Evolutionary conservation across 2,113 vertebrate genomes (phyloP), one percentile per base, ranked within the genome.

Genomic region (Trematocara nigrifrons): DNA sequence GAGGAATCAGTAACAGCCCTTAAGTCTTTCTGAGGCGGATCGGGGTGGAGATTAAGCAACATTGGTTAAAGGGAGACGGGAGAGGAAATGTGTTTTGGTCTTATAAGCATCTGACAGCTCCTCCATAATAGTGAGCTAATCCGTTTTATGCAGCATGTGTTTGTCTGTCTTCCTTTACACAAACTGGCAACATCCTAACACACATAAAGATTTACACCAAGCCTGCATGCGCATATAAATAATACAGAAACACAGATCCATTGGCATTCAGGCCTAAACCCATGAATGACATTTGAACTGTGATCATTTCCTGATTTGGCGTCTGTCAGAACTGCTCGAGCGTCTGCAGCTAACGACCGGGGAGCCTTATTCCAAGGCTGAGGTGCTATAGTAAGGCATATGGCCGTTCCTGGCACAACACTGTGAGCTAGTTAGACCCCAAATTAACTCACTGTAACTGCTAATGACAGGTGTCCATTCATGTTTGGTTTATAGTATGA

Each of bases 101-200:
- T 94, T 93, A 91, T 66, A 91, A 91, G 84, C 88, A 91, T 93
- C 87, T 93, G 91, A 93, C 94, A 94, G 93, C 87, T 89, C 83
- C 86, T 87, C 83, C 54, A 90, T 94, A 92, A 94, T 93, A 90
- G 89, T 78, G 64, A 88, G 83, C 78, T 95, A 94, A 95, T 95
- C 93, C 89, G 66, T 92, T 94, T 93, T 89, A 92, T 90, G 78
- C 92, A 92, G 79, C 69, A 64, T 82, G 79, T 79, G 83, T 86
- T 51, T 86, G 86, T 74, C 82, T 87, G 79, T 87, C 84, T 84
- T 76, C 76, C 66, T 86, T 86, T 76, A 64, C 84, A 79, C 83
- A 84, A 84, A 83, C 20, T 83, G 59, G 87, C 86, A 92, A 74
- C 91, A 86, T 89, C 47, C 69, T 87, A 53, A 84, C 64, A 71